Percentiles rank a stretch among this genome's conserved stretches.
Evolutionary conservation across 2,113 vertebrate genomes (phyloP).

Genomic region (Erinaceus europaeus): DNA sequence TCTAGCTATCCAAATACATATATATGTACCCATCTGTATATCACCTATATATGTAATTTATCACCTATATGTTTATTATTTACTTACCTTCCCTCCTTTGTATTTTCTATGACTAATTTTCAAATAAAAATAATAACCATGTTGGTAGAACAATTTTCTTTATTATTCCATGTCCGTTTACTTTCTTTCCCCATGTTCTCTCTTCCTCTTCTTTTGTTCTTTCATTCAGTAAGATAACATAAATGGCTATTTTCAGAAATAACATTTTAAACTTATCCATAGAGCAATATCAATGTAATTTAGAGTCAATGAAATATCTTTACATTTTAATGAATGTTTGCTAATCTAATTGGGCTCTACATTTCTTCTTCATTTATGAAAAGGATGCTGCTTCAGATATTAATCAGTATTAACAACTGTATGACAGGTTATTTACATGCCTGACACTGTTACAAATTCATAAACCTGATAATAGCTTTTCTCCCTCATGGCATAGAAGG

Average conservation of each 20-base stretch:
- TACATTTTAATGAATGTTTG: not conserved
- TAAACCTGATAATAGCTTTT: slow-evolving; percentile 78
- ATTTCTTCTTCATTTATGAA: slow-evolving; percentile 58
- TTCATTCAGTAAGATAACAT: not conserved
- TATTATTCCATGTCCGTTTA: rapidly evolving
- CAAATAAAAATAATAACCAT: not conserved
- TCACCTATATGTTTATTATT: not conserved
- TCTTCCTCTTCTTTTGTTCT: not conserved
- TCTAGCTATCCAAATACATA: too few relatives aligned
- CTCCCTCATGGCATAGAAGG: slow-evolving; percentile 71
- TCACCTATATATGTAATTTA: too few relatives aligned
- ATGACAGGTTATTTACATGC: slow-evolving; percentile 75
- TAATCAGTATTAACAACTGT: slow-evolving; percentile 79
- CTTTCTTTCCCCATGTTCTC: rapidly evolving
- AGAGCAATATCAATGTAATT: not conserved
- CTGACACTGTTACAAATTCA: slow-evolving; percentile 77
- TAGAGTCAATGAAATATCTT: not conserved
- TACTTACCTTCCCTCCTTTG: not conserved
- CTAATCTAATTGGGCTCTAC: not conserved
- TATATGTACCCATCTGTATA: too few relatives aligned
- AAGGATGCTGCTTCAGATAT: slow-evolving; percentile 45
- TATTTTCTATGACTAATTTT: not conserved
- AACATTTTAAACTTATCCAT: not conserved
- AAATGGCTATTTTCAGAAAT: not conserved
- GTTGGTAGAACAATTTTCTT: not conserved